These are phyloP conservation scores for Dunckerocampus dactyliophorus DNA, from an alignment of 2,113 vertebrate genomes.

Conservation along the genomic window DNA sequence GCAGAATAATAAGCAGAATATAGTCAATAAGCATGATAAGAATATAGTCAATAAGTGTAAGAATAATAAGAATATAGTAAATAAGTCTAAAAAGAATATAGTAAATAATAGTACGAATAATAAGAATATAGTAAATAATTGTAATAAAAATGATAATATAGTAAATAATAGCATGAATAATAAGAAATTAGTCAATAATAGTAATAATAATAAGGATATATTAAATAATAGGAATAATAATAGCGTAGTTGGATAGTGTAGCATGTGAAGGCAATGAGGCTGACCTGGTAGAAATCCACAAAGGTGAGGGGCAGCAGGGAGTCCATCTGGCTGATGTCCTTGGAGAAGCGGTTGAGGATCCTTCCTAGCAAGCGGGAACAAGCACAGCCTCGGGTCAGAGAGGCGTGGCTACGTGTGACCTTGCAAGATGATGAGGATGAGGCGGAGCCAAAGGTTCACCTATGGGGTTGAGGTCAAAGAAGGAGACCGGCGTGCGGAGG, in stretches of 20 bases:
- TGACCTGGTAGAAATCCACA: constrained; percentile 41
- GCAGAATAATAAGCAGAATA: too few species aligned
- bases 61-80: too few species aligned
- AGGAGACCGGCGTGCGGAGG: constrained; percentile 80
- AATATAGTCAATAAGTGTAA: too few species aligned
- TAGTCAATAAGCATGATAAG: too few species aligned
- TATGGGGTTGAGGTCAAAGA: constrained; percentile 89
- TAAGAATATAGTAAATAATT: too few species aligned
- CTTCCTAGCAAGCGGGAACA: constrained; percentile 17
- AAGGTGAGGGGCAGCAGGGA: constrained; percentile 40
- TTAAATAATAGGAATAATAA: too few species aligned
- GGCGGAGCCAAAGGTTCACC: constrained; percentile 70
- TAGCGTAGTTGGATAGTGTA: background rate
- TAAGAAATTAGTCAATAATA: too few species aligned
- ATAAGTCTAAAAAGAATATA: too few species aligned
- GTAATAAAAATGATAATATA: too few species aligned
- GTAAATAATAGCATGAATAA: too few species aligned
- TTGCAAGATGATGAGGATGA: background rate
- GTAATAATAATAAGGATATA: too few species aligned
- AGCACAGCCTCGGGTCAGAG: background rate
- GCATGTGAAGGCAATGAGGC: background rate
- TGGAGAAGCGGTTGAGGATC: constrained; percentile 44
- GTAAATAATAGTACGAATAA: too few species aligned
- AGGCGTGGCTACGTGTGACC: background rate
- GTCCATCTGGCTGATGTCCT: constrained; percentile 39